Conservation (phyloP, 1,140 invertebrate species). For the Drosophila novamexicana region DNA sequence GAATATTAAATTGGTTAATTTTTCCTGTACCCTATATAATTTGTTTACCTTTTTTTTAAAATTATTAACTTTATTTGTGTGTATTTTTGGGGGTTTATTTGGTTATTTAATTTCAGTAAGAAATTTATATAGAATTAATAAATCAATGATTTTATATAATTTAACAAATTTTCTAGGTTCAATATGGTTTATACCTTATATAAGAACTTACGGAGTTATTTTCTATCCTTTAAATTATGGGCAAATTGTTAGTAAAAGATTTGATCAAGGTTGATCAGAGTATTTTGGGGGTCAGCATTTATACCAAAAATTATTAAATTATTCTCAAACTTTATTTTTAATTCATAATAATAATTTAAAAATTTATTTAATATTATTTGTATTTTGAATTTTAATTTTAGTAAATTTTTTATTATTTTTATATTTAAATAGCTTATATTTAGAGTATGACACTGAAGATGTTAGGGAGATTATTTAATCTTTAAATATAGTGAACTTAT, state of each 20-base stretch:
- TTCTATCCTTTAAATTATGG: too few species aligned
- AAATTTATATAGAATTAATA: too few species aligned
- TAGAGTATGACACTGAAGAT: slow-evolving; percentile 87
- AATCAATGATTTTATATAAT: slow-evolving; percentile 67
- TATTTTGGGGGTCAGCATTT: slow-evolving; percentile 84
- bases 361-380: slow-evolving; percentile 85
- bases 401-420: slow-evolving; percentile 82
- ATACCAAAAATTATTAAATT: slow-evolving; percentile 60
- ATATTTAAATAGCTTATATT: slow-evolving; percentile 86
- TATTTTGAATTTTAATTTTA: slow-evolving; percentile 83
- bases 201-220: too few species aligned
- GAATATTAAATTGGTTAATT: slow-evolving; percentile 84
- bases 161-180: slow-evolving; percentile 65
- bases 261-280: slow-evolving; percentile 85
- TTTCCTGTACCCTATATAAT: slow-evolving; percentile 85
- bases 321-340: slow-evolving; percentile 55
- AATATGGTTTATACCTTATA: too few species aligned
- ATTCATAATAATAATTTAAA: slow-evolving; percentile 85
- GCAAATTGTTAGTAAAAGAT: not conserved
- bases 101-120: too few species aligned
- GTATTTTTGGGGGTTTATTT: slow-evolving; percentile 45
- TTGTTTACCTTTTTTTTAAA: slow-evolving; percentile 85
- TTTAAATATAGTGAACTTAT: slow-evolving; percentile 69
- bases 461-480: slow-evolving; percentile 84
- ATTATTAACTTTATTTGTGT: slow-evolving; percentile 84